Evolutionary conservation across 2,888 invertebrate species (phyloP), one percentile per base, ranked within the genome.

Genomic region (Ceramica pisi): DNA sequence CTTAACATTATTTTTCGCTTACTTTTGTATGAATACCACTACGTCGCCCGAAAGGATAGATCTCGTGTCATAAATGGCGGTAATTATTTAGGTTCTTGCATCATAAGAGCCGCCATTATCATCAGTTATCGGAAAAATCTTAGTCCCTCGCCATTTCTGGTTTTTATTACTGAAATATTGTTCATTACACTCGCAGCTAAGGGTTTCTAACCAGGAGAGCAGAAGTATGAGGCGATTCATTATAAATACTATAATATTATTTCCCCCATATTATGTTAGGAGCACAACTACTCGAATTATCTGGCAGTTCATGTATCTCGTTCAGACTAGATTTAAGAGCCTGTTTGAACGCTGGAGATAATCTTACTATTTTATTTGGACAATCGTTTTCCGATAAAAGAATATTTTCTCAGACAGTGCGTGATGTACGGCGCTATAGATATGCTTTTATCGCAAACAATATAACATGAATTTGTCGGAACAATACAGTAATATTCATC

Each of bases 361-460:
- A 57, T 67, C 55, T 64, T 8, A 31, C 44, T 51, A 31, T 62
- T 67, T 66, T 72, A 65, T 75, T 69, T 63, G 35, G 38, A 60
- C 67, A 66, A 64, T 62, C 41, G 41, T 53, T 69, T 71, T 44
- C 50, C 51, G 50, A 67, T 71, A 56, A 38, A 63, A 60, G 12
- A 65, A 67, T 75, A 65, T 68, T 69, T 53, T 66, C 55, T 56
- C 19, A 19, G 38, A 63, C 19, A 61, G 35, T 44, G 44, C 19
- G 16, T 70, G 51, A 63, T 53, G 12, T 55, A 57, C 38, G 44
- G 60, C 21, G 21, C 41, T 64, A 72, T 53, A 35, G 21, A 77
- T 61, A 64, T 21, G 35, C 9, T 79, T 62, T 53, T 53, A 59
- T 50, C 6, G 9, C 23, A 56, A 61, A 35, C 23, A 62, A 50